phyloP scores from a whole-genome alignment of 2,113 vertebrate species.

The Poeciliopsis turrubarensis region DNA sequence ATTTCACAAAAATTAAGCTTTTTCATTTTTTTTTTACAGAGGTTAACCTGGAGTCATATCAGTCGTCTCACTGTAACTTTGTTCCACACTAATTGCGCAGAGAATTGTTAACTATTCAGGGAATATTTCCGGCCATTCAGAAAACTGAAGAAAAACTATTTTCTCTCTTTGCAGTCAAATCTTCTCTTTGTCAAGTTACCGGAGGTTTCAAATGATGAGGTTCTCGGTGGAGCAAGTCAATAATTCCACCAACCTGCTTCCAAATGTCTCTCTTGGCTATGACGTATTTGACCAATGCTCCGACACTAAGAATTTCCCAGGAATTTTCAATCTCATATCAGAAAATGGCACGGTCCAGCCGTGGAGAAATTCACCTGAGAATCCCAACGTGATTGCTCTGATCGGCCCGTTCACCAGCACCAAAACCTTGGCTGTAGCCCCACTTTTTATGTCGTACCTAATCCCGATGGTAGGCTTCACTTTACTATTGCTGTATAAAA shows the following conservation, averaged over 20 bases:
- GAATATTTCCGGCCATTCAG: neutral
- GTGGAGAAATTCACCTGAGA: constrained; percentile 13
- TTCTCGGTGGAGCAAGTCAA: constrained; percentile 86
- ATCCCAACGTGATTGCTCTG: constrained; percentile 40
- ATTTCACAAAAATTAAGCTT: constrained; percentile 3
- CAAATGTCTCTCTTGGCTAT: constrained; percentile 85
- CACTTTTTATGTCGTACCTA: constrained; percentile 76
- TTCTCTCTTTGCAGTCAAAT: constrained; percentile 48
- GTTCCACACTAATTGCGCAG: neutral
- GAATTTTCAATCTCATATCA: constrained; percentile 67
- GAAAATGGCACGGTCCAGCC: constrained; percentile 43
- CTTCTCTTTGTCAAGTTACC: constrained; percentile 69
- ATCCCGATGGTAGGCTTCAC: constrained; percentile 79
- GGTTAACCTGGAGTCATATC: neutral
- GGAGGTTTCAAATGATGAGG: constrained; percentile 82
- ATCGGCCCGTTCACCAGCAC: constrained; percentile 77
- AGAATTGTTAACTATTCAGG: neutral
- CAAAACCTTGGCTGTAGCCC: constrained; percentile 55
- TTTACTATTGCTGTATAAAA: neutral
- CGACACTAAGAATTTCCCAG: constrained; percentile 61
- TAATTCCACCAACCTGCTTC: constrained; percentile 84
- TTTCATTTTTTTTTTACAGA: neutral
- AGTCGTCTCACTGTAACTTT: neutral
- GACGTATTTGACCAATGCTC: constrained; percentile 85
- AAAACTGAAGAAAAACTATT: neutral